Conservation (phyloP, 1,140 invertebrate genomes). For the Brachionus sp. region DNA sequence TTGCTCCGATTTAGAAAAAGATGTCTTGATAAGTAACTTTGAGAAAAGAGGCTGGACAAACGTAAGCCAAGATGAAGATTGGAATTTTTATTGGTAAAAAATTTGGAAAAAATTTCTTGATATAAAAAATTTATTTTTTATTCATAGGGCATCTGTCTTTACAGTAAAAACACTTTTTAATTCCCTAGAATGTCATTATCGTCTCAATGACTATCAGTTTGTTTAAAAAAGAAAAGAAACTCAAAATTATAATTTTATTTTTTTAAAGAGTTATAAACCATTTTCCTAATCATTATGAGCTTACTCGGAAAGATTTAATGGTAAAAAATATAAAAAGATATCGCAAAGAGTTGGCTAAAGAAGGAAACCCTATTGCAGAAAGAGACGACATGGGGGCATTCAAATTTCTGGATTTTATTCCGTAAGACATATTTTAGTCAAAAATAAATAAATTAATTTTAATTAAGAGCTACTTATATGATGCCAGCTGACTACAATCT, state of each 20-base stretch:
- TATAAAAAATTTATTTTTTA: constrained; percentile 29
- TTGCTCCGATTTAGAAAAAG: constrained; percentile 88
- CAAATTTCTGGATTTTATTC: constrained; percentile 66
- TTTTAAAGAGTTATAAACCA: constrained; percentile 71
- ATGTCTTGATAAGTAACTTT: constrained; percentile 87
- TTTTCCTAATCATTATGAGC: constrained; percentile 72
- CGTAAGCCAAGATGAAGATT: constrained; percentile 85
- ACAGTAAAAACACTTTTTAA: constrained; percentile 85
- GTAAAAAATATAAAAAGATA: constrained; percentile 94
- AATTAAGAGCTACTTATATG: constrained; percentile 86
- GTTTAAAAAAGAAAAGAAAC: constrained; percentile 49
- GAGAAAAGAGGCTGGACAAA: constrained; percentile 85
- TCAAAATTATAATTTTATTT: neutral
- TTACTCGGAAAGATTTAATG: constrained; percentile 86
- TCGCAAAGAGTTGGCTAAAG: constrained; percentile 80
- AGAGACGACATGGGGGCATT: constrained; percentile 65
- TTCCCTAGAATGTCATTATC: constrained; percentile 77
- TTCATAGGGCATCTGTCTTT: constrained; percentile 74
- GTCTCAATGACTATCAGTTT: constrained; percentile 85
- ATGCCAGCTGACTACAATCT: constrained; percentile 88
- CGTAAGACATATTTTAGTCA: constrained; percentile 62
- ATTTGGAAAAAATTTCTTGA: constrained; percentile 42
- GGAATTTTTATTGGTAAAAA: constrained; percentile 84
- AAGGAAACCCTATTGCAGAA: constrained; percentile 79
- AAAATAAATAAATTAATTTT: constrained; percentile 63